phyloP scores from a whole-genome alignment of 2,888 invertebrate species.

The Crossocerus cetratus region DNA sequence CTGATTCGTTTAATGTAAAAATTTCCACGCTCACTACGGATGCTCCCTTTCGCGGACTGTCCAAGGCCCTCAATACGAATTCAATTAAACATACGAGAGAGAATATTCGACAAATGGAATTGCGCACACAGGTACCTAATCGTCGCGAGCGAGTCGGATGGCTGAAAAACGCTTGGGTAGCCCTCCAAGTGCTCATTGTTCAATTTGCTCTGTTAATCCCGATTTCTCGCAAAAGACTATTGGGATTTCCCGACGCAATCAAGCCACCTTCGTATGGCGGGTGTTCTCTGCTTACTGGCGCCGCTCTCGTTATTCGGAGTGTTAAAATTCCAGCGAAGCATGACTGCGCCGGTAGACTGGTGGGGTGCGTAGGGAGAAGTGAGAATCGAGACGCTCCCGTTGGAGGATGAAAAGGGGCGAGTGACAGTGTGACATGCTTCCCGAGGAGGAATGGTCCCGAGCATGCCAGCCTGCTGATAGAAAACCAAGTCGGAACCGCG shows the following conservation, averaged over 20 bases:
- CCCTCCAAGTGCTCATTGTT: too few relatives aligned
- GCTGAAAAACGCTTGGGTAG: too few relatives aligned
- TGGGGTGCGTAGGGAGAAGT: background rate
- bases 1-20: slow-evolving; percentile 34
- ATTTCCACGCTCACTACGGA: slow-evolving; percentile 15
- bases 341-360: too few relatives aligned
- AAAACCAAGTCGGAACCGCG: slow-evolving; percentile 9
- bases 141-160: background rate
- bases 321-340: too few relatives aligned
- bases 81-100: slow-evolving; percentile 26
- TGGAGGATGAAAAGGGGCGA: background rate
- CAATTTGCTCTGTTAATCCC: too few relatives aligned
- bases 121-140: background rate
- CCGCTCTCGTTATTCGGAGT: too few relatives aligned
- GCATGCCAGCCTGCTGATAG: slow-evolving; percentile 1
- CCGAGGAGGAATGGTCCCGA: slow-evolving; percentile 4
- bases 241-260: too few relatives aligned
- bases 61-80: slow-evolving; percentile 27
- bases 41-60: background rate
- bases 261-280: too few relatives aligned
- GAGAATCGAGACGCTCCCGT: background rate
- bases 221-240: too few relatives aligned
- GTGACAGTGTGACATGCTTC: too few relatives aligned
- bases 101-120: background rate
- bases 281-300: too few relatives aligned